Percentiles rank a stretch among this genome's conserved stretches.
These are phyloP conservation scores for Silurus asotus DNA, from an alignment of 2,113 vertebrate species.

Conservation along the genomic window DNA sequence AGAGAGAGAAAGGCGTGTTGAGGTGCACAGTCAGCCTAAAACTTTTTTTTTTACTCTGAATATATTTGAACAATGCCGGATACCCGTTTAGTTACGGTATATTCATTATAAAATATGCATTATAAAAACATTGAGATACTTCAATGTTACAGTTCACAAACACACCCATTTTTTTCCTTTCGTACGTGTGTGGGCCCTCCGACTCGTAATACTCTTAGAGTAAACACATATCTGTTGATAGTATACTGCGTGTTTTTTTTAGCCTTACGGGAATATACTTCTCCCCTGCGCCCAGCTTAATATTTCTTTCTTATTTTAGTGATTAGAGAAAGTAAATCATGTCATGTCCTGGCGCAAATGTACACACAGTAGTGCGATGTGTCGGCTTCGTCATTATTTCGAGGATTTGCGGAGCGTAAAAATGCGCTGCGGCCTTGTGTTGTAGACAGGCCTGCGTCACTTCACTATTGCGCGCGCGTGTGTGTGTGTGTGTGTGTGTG, in stretches of 20 bases:
- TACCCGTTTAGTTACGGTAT: not conserved
- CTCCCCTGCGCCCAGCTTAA: not conserved
- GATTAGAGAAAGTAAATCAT: too few species aligned
- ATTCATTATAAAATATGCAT: not conserved
- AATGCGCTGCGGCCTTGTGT: conserved; percentile 69
- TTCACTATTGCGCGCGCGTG: conserved; percentile 61
- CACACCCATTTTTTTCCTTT: not conserved
- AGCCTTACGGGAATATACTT: not conserved
- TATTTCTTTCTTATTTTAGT: not conserved
- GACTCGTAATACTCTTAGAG: conserved; percentile 5
- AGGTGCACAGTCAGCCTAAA: conserved; percentile 65
- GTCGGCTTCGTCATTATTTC: conserved; percentile 23
- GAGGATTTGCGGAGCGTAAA: conserved; percentile 46
- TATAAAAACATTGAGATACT: not conserved
- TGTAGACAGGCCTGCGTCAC: conserved; percentile 67
- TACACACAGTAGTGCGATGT: conserved; percentile 44
- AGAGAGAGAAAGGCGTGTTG: conserved; percentile 66
- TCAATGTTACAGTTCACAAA: conserved; percentile 1
- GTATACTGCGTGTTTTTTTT: conserved; percentile 28
- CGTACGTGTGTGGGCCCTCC: not conserved
- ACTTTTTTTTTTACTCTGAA: conserved; percentile 65
- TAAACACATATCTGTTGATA: conserved; percentile 20
- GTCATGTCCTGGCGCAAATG: not conserved
- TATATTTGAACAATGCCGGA: conserved; percentile 33
- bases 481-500: not conserved